Conservation (phyloP, 2,797 vertebrate species). For the Astyanax mexicanus region DNA sequence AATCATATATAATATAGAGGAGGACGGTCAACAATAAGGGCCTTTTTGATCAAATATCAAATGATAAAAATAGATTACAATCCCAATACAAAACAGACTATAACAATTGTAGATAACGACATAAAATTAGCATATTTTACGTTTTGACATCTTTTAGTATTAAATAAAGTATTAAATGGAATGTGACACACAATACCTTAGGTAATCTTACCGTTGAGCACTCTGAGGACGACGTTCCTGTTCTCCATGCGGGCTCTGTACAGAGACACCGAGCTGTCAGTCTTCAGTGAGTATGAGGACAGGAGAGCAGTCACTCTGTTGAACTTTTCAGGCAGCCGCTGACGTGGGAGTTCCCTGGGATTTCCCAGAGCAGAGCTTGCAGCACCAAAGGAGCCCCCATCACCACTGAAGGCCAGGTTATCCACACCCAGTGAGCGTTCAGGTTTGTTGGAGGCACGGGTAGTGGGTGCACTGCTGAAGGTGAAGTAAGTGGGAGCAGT, state of each 20-base stretch:
- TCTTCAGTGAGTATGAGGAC: constrained; percentile 70
- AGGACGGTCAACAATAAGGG: no score
- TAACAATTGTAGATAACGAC: no score
- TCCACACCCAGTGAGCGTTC: not conserved
- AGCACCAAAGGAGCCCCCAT: constrained; percentile 13
- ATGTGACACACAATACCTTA: no score
- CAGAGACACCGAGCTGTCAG: constrained; percentile 71
- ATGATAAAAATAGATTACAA: no score
- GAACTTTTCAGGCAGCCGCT: constrained; percentile 81
- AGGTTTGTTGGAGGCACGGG: constrained; percentile 49
- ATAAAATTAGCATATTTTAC: no score
- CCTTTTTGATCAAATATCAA: no score
- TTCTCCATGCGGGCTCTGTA: constrained; percentile 82
- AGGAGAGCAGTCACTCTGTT: constrained; percentile 75
- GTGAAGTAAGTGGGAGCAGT: constrained; percentile 74
- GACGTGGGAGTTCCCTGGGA: constrained; percentile 72
- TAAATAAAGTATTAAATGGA: no score
- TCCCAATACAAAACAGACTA: no score
- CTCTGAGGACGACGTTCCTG: constrained; percentile 80
- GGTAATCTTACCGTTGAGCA: constrained; percentile 75
- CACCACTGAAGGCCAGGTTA: constrained; percentile 26
- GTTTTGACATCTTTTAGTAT: no score
- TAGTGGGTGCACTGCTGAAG: constrained; percentile 59
- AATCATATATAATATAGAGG: no score
- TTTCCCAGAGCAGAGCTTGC: not conserved